Evolutionary conservation across 2,113 vertebrate species (phyloP).

Genomic region (Crocuta crocuta): DNA sequence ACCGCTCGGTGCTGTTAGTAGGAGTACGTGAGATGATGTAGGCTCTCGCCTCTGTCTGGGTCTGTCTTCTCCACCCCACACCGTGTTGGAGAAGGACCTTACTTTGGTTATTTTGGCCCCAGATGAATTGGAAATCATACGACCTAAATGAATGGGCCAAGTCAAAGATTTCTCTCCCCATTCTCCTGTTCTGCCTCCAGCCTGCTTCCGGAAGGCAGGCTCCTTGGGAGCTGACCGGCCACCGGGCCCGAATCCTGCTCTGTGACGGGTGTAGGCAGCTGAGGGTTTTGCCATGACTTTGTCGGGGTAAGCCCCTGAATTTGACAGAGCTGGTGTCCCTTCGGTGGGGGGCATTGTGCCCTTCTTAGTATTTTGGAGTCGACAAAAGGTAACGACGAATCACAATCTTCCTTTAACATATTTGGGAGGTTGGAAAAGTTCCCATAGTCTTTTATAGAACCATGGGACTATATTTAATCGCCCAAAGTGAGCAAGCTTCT

Average conservation of each 20-base stretch:
- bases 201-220: neutral
- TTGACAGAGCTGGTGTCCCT: neutral
- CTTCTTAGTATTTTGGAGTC: neutral
- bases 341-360: neutral
- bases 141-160: neutral
- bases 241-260: fast-evolving
- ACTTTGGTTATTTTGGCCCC: neutral
- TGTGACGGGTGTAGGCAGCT: fast-evolving
- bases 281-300: neutral
- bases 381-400: neutral
- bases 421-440: neutral
- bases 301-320: neutral
- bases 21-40: fast-evolving
- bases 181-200: neutral
- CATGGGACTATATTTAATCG: neutral
- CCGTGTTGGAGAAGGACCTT: fast-evolving
- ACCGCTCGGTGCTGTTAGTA: fast-evolving
- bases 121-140: neutral
- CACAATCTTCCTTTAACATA: neutral
- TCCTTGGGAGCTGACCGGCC: fast-evolving
- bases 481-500: neutral
- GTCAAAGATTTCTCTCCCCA: neutral
- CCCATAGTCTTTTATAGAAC: neutral
- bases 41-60: neutral
- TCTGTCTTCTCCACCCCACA: too few relatives aligned